Percentiles rank a stretch among this genome's conserved stretches.
Conservation (phyloP, 2,113 vertebrate species). For the Petromus typicus region DNA sequence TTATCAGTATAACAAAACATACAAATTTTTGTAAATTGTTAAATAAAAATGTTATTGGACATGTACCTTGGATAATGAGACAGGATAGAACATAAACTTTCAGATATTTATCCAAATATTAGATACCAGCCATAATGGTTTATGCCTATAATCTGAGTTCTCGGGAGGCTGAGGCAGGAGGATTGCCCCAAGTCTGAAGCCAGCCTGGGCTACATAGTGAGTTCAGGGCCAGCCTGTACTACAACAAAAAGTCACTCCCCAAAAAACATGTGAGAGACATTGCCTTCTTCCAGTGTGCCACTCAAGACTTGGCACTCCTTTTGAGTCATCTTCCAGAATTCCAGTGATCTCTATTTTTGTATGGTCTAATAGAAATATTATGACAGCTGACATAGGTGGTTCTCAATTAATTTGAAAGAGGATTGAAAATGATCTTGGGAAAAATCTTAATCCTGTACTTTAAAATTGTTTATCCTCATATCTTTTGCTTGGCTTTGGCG, state of each 20-base stretch:
- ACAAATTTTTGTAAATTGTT: conserved; percentile 16
- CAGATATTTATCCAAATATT: background rate
- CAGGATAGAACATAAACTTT: background rate
- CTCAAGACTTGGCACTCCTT: conserved; percentile 4
- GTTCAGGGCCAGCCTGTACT: too few species aligned
- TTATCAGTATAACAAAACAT: conserved; percentile 31
- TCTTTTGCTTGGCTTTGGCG: conserved; percentile 9
- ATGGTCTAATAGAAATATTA: background rate
- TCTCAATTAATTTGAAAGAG: background rate
- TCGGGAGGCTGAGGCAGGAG: background rate
- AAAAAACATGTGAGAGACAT: background rate
- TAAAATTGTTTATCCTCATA: background rate
- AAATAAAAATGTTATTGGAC: conserved; percentile 1
- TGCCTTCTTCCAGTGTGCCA: background rate
- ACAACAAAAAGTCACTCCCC: background rate
- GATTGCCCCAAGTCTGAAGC: background rate
- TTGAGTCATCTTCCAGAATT: background rate
- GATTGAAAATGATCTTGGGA: background rate
- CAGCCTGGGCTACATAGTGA: background rate
- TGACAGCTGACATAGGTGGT: background rate
- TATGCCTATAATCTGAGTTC: background rate
- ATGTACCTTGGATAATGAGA: conserved; percentile 14
- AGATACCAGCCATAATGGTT: background rate
- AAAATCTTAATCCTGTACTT: background rate
- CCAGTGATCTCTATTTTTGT: background rate